Conservation (phyloP, 1,140 invertebrate genomes). For the Manduca sexta region DNA sequence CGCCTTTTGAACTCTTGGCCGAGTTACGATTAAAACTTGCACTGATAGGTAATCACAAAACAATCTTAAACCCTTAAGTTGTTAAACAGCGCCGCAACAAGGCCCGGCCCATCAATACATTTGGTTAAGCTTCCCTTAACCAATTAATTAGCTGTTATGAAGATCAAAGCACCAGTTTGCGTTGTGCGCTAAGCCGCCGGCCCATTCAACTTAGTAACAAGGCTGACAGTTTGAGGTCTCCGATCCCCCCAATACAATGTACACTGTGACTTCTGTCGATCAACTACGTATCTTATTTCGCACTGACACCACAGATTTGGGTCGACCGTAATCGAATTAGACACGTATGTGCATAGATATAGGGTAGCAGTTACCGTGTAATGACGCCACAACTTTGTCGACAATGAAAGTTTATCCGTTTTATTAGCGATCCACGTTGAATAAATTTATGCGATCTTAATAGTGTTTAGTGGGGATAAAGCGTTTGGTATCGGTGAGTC, state of each 20-base stretch:
- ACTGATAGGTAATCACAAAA: slow-evolving; percentile 19
- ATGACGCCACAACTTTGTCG: slow-evolving; percentile 18
- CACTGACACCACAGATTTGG: slow-evolving; percentile 22
- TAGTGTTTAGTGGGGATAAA: slow-evolving; percentile 57
- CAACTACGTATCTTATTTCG: slow-evolving; percentile 25
- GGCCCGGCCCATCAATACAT: slow-evolving; percentile 24
- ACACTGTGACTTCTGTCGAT: slow-evolving; percentile 41
- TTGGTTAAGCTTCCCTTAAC: slow-evolving; percentile 45
- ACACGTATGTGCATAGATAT: slow-evolving; percentile 15
- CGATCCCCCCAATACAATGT: slow-evolving; percentile 35
- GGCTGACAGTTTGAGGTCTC: slow-evolving; percentile 50
- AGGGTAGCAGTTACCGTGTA: slow-evolving; percentile 22
- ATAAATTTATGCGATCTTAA: slow-evolving; percentile 53
- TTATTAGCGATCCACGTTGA: slow-evolving; percentile 46
- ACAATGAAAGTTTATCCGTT: slow-evolving; percentile 34
- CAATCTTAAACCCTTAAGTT: slow-evolving; percentile 16
- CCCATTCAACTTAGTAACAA: slow-evolving; percentile 44
- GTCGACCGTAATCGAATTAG: slow-evolving; percentile 5
- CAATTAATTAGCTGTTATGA: slow-evolving; percentile 56
- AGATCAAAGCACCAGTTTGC: slow-evolving; percentile 58
- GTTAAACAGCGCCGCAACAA: slow-evolving; percentile 12
- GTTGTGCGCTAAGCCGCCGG: slow-evolving; percentile 38
- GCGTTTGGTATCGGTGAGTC: slow-evolving; percentile 15
- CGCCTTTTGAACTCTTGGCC: background rate
- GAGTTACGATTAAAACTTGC: slow-evolving; percentile 7